phyloP scores from a whole-genome alignment of 2,888 invertebrate genomes.

The Anorthoa munda region DNA sequence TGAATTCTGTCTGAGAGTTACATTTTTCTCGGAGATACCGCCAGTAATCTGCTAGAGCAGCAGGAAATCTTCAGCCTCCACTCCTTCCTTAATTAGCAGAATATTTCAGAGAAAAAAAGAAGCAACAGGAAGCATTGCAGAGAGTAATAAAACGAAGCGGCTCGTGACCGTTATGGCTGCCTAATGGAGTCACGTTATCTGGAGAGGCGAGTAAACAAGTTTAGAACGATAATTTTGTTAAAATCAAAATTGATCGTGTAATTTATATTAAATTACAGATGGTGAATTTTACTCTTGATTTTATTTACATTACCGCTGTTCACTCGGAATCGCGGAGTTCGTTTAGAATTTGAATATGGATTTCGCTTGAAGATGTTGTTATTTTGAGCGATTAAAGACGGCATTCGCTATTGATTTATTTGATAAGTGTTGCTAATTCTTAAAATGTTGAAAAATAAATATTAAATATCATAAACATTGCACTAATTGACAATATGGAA shows the following conservation, averaged over 20 bases:
- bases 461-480: too few species aligned
- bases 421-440: too few species aligned
- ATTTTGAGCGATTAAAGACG: constrained; percentile 38
- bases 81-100: constrained; percentile 89
- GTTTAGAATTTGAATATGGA: constrained; percentile 58
- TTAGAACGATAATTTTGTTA: constrained; percentile 72
- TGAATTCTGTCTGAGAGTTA: constrained; percentile 78
- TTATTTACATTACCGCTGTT: constrained; percentile 56
- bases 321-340: constrained; percentile 41
- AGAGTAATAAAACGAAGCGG: constrained; percentile 84
- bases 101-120: constrained; percentile 86
- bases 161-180: constrained; percentile 82
- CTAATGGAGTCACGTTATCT: constrained; percentile 82
- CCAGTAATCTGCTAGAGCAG: constrained; percentile 86
- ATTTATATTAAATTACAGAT: constrained; percentile 64
- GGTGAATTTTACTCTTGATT: constrained; percentile 57
- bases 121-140: constrained; percentile 85
- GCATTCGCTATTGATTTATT: constrained; percentile 7
- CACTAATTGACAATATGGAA: too few species aligned
- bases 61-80: constrained; percentile 88
- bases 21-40: constrained; percentile 85
- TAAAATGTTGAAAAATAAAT: too few species aligned
- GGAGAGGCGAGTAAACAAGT: constrained; percentile 75
- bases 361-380: constrained; percentile 51
- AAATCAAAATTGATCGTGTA: constrained; percentile 67